Conservation (phyloP, 2,113 vertebrate genomes). For the Oryzias javanicus region DNA sequence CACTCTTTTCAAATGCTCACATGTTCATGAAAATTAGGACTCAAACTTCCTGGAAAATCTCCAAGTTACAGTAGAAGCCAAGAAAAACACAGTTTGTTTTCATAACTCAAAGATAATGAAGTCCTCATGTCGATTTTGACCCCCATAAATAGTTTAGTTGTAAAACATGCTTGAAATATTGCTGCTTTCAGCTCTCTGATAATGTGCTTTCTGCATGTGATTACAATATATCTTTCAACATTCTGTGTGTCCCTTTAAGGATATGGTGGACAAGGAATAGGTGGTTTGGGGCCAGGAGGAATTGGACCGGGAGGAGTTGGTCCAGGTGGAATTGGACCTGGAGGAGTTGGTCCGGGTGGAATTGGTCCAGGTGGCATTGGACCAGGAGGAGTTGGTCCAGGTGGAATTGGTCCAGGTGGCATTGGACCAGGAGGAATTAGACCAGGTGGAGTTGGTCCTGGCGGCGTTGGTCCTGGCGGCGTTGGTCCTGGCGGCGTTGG, state of each 20-base stretch:
- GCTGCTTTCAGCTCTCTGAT: neutral
- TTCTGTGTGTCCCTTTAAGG: constrained; percentile 17
- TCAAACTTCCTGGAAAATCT: constrained; percentile 11
- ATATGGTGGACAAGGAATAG: constrained; percentile 44
- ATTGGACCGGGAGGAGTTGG: constrained; percentile 29
- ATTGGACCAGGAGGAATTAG: constrained; percentile 22
- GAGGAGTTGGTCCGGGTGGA: constrained; percentile 29
- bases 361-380: constrained; percentile 20
- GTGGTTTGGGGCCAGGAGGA: constrained; percentile 24
- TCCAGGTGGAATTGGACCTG: constrained; percentile 18
- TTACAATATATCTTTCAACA: too few species aligned
- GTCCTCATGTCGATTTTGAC: constrained; percentile 14
- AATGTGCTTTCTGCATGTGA: too few species aligned
- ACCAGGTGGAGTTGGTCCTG: constrained; percentile 18
- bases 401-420: constrained; percentile 34
- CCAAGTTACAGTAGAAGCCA: constrained; percentile 9
- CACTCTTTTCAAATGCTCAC: constrained; percentile 12
- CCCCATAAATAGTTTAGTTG: neutral
- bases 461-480: constrained; percentile 29
- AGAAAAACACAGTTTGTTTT: constrained; percentile 13
- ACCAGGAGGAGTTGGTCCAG: constrained; percentile 19
- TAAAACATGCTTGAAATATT: neutral
- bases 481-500: constrained; percentile 18
- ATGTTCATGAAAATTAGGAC: neutral
- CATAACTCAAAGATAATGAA: constrained; percentile 17